Base-by-base conservation (phyloP, 2,113 vertebrate species). In the Dicrurus megarhynchus region DNA sequence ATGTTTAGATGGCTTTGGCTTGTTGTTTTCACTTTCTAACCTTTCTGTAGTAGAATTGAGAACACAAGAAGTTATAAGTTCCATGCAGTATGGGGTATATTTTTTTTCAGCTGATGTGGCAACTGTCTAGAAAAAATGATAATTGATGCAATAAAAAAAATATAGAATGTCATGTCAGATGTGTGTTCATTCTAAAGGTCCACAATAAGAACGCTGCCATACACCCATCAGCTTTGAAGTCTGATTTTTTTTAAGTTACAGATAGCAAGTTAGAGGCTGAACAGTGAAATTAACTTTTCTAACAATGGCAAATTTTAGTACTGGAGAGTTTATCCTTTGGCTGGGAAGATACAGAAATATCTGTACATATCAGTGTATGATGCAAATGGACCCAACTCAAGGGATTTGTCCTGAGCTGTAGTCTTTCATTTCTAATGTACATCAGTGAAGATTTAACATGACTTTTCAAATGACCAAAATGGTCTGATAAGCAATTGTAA, bases 241-340 rank as follows among this genome's bases (percentile, higher is more conserved):
- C 52, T 52, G 86, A 67, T 91, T 98, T 96, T 98, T 96, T 97
- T 91, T 50, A 91, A 93, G 97, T 97, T 96, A 80, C 44, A 77
- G 67, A 59, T 69, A 63, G 88, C 3, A 37, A 71, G 23, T 44
- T 22, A 77, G 39, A 77, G 50, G 41, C 69, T 80, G 61, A 89
- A 84, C 52, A 16, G 5, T 78, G 59, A 90, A 78, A 67, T 64
- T 18, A 41, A 42, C 33, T 84, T 91, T 77, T 70, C 39, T 73
- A 33, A 61, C 84, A 75, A 65, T 49, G 28, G 33, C 27, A 55
- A 47, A 53, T 97, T 94, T 88, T 89, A 92, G 55, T 87, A 74
- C 47, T 9, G 46, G 50, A 46, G 41, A 22, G 11, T 91, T 94
- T 95, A 64, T 88, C 47, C 67, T 71, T 83, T 81, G 70, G n/a